These are phyloP conservation scores for Physocephala rufipes DNA, from an alignment of 2,888 invertebrate species.

Conservation along the genomic window DNA sequence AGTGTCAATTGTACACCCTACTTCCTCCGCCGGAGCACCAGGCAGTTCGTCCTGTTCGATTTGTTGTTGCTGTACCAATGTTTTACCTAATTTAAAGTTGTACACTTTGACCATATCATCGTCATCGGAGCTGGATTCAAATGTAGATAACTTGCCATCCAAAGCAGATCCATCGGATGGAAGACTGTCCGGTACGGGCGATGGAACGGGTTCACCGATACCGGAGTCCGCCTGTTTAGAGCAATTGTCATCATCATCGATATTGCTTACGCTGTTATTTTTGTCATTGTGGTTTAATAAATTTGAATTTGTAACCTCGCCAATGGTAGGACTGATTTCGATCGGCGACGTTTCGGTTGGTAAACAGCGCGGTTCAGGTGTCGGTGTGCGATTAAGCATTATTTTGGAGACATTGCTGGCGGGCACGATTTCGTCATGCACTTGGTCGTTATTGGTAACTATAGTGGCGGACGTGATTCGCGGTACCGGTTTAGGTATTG, in stretches of 20 bases:
- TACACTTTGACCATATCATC: slow-evolving; percentile 64
- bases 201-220: slow-evolving; percentile 58
- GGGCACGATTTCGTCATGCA: slow-evolving; percentile 36
- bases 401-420: slow-evolving; percentile 58
- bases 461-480: slow-evolving; percentile 50
- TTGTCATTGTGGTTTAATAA: not conserved
- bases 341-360: slow-evolving; percentile 46
- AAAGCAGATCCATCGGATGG: slow-evolving; percentile 46
- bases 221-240: slow-evolving; percentile 63
- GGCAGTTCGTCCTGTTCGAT: slow-evolving; percentile 44
- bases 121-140: slow-evolving; percentile 64
- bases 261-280: slow-evolving; percentile 14
- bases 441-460: slow-evolving; percentile 40
- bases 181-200: slow-evolving; percentile 54
- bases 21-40: slow-evolving; percentile 46
- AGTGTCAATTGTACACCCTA: slow-evolving; percentile 12
- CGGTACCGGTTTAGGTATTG: slow-evolving; percentile 55
- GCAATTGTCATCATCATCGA: slow-evolving; percentile 53
- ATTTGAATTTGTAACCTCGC: not conserved
- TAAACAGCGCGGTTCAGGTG: slow-evolving; percentile 56
- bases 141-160: slow-evolving; percentile 49
- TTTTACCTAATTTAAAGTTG: slow-evolving; percentile 63
- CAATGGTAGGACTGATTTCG: slow-evolving; percentile 20
- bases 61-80: slow-evolving; percentile 51
- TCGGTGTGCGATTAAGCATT: slow-evolving; percentile 59